A percentile compares a stretch with the other conserved stretches of the same genome.
These are phyloP conservation scores for Euleptes europaea DNA, from an alignment of 2,113 vertebrate species.

Conservation along the genomic window DNA sequence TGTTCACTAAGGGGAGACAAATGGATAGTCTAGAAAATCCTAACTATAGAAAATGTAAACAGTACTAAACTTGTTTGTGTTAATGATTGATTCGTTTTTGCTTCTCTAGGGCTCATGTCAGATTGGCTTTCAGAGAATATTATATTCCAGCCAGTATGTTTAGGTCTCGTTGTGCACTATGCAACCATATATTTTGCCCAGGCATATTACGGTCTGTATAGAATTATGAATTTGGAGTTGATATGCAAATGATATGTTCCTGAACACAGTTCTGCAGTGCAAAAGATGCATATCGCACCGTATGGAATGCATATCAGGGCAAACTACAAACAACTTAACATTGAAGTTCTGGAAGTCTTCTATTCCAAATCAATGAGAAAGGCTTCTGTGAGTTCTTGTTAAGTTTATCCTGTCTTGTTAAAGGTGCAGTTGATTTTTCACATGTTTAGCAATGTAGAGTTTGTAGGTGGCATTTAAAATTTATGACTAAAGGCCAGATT, in stretches of 20 bases:
- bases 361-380: not conserved
- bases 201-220: not conserved
- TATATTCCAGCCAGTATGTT: not conserved
- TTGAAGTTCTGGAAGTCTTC: not conserved
- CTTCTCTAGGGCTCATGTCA: not conserved
- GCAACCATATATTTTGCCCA: not conserved
- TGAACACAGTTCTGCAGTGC: not conserved
- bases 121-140: not conserved
- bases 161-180: not conserved
- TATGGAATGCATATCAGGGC: not conserved
- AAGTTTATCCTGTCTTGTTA: not conserved
- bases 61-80: too few species aligned
- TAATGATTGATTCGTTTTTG: not conserved
- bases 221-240: conserved; percentile 15
- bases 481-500: not conserved
- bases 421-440: not conserved
- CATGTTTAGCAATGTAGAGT: not conserved
- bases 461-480: not conserved
- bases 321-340: conserved; percentile 22
- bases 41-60: too few species aligned
- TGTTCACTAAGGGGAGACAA: too few species aligned
- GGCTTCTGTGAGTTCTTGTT: not conserved
- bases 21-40: too few species aligned
- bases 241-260: not conserved
- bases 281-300: not conserved